Evolutionary conservation across 2,113 vertebrate species (phyloP).

Genomic region (Guaruba guarouba): DNA sequence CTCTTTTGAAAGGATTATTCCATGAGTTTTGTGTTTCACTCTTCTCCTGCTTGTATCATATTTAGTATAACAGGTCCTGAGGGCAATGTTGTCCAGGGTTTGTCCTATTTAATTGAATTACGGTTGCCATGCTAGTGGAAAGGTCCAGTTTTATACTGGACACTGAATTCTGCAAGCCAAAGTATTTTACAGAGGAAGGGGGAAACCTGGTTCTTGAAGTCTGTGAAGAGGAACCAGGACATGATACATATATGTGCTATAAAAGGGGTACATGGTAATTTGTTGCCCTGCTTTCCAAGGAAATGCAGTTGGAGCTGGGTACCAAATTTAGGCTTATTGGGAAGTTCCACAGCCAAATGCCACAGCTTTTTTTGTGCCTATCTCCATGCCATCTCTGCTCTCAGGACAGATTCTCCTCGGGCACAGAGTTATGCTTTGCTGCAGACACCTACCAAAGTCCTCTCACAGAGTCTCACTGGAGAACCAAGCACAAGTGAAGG

Average conservation of each 20-base stretch:
- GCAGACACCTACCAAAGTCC: neutral
- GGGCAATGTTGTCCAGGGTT: neutral
- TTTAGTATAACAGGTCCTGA: neutral
- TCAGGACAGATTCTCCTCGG: neutral
- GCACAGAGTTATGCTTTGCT: neutral
- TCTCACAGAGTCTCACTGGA: neutral
- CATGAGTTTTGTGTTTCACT: constrained; percentile 18
- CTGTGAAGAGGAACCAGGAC: neutral
- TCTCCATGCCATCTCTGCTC: neutral
- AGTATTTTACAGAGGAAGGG: neutral
- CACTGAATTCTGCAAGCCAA: neutral
- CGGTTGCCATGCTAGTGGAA: neutral
- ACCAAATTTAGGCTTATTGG: neutral
- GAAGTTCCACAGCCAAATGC: neutral
- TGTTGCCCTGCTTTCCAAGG: neutral
- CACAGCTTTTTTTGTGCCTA: neutral
- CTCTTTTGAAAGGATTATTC: neutral
- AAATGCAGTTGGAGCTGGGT: neutral
- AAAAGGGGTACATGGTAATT: neutral
- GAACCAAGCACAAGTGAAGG: neutral
- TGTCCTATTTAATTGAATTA: constrained; percentile 12
- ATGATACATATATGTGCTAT: neutral
- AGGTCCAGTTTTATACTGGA: neutral
- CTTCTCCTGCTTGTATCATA: neutral
- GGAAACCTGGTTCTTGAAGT: neutral